A percentile compares a stretch with the other conserved stretches of the same genome.
Evolutionary conservation across 2,797 vertebrate genomes (phyloP).

Genomic region (Peromyscus attwateri): DNA sequence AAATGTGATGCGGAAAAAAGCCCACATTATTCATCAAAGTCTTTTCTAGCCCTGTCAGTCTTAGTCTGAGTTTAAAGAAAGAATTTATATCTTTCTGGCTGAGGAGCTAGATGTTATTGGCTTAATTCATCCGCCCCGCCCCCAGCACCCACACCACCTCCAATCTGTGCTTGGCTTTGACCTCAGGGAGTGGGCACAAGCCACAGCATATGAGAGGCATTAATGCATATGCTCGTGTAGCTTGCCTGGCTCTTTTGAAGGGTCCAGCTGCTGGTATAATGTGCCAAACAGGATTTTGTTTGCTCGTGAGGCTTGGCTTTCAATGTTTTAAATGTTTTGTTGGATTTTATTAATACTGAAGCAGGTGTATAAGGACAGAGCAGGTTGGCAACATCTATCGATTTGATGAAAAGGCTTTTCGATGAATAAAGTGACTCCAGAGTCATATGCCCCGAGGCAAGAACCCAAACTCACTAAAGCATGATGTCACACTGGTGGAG

Average conservation of each 20-base stretch:
- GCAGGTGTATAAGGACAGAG: slow-evolving; percentile 47
- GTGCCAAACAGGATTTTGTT: slow-evolving; percentile 39
- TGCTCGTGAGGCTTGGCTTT: slow-evolving; percentile 40
- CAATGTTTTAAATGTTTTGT: not conserved
- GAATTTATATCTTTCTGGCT: slow-evolving; percentile 59
- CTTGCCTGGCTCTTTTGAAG: slow-evolving; percentile 40
- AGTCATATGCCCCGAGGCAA: not conserved
- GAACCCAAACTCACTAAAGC: slow-evolving; percentile 29
- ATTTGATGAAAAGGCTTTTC: not conserved
- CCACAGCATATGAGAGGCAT: slow-evolving; percentile 51
- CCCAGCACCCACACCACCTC: not conserved
- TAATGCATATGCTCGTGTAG: not conserved
- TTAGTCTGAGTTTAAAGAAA: slow-evolving; percentile 59
- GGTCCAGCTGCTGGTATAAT: slow-evolving; percentile 48
- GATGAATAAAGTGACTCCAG: not conserved
- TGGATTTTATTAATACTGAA: slow-evolving; percentile 60
- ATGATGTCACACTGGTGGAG: not conserved
- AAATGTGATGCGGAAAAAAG: slow-evolving; percentile 9
- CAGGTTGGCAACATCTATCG: not conserved
- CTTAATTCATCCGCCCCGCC: slow-evolving; percentile 44
- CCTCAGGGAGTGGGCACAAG: slow-evolving; percentile 55
- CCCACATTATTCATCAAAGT: slow-evolving; percentile 55
- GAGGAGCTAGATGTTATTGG: slow-evolving; percentile 49
- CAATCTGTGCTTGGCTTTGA: slow-evolving; percentile 50
- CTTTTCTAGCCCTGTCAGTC: not conserved